phyloP scores from a whole-genome alignment of 2,113 vertebrate genomes.

The Indicator maculatus region DNA sequence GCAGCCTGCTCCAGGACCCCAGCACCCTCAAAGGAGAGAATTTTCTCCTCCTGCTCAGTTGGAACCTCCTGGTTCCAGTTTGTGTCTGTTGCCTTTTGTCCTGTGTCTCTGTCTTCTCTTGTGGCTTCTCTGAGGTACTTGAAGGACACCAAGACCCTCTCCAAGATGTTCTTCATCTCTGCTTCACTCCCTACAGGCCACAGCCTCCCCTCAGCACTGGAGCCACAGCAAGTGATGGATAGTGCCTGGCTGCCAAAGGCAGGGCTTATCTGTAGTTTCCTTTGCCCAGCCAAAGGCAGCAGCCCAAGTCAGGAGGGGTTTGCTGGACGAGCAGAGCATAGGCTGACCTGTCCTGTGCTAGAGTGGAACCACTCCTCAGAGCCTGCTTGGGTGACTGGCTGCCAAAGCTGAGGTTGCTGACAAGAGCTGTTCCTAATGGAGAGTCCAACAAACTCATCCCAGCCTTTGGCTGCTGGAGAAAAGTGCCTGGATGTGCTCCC shows the following conservation, averaged over 20 bases:
- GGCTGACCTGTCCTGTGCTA: neutral
- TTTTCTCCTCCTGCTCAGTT: too few relatives aligned
- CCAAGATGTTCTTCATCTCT: neutral
- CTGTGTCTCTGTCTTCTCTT: neutral
- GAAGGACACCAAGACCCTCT: neutral
- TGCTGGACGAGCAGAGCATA: neutral
- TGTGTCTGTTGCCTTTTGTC: too few relatives aligned
- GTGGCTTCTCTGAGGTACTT: neutral
- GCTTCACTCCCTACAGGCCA: neutral
- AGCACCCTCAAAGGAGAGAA: too few relatives aligned
- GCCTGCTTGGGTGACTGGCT: neutral
- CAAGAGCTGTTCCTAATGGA: neutral
- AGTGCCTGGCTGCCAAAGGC: neutral
- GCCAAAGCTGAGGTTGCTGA: neutral
- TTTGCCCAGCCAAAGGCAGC: neutral
- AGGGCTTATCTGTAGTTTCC: neutral
- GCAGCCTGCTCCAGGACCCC: too few relatives aligned
- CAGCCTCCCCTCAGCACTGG: neutral
- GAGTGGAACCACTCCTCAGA: slow-evolving; percentile 9
- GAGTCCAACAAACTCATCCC: neutral
- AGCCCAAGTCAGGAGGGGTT: neutral
- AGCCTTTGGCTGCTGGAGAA: neutral
- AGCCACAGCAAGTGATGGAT: neutral
- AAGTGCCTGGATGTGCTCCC: neutral
- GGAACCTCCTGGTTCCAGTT: too few relatives aligned